Conservation (phyloP, 2,797 vertebrate species). For the Salarias fasciatus region DNA sequence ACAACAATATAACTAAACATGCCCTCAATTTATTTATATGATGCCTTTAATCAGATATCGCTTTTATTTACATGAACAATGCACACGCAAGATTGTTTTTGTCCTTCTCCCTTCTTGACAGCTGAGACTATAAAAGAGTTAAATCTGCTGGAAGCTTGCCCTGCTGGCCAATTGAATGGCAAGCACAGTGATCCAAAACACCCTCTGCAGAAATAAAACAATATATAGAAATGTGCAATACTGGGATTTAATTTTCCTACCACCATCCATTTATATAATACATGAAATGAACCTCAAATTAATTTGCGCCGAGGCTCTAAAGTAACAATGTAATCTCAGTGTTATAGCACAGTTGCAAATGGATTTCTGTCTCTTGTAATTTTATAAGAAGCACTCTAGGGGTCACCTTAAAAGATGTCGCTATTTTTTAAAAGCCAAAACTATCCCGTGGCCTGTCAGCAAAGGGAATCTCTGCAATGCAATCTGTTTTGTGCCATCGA, state of each 20-base stretch:
- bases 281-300: conserved; percentile 88
- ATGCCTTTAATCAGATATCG: conserved; percentile 7
- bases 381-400: conserved; percentile 84
- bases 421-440: conserved; percentile 88
- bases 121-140: conserved; percentile 72
- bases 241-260: conserved; percentile 84
- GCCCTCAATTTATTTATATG: conserved; percentile 6
- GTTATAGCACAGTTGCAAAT: conserved; percentile 87
- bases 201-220: conserved; percentile 84
- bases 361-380: conserved; percentile 89
- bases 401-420: conserved; percentile 88
- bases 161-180: conserved; percentile 72
- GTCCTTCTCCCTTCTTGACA: conserved; percentile 66
- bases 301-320: conserved; percentile 85
- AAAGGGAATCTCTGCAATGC: conserved; percentile 83
- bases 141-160: conserved; percentile 75
- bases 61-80: conserved; percentile 41
- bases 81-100: conserved; percentile 44
- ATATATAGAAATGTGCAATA: conserved; percentile 85
- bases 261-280: conserved; percentile 87
- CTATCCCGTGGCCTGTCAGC: conserved; percentile 82
- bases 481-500: conserved; percentile 87
- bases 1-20: background rate
- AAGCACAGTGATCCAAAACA: conserved; percentile 79
- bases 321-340: conserved; percentile 88